A percentile compares a stretch with the other conserved stretches of the same genome.
phyloP scores from a whole-genome alignment of 37 sponge, comb jelly and placozoan species.

The Geodia barretti region DNA sequence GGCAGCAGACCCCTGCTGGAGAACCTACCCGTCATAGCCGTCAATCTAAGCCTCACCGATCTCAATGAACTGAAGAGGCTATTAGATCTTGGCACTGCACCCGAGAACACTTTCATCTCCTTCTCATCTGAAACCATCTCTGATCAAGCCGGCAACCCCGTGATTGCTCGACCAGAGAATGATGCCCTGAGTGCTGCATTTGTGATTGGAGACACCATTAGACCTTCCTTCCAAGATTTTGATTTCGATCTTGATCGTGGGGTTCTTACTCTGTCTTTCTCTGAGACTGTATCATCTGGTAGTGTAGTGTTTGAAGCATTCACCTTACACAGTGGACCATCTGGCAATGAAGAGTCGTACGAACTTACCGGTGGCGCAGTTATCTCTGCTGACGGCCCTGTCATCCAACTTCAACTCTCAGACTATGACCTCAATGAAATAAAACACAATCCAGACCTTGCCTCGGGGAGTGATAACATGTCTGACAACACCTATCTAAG shows the following conservation, averaged over 20 bases:
- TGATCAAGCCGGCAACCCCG: slow-evolving; percentile 57
- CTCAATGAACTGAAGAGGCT: slow-evolving; percentile 77
- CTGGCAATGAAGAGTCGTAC: slow-evolving; percentile 15
- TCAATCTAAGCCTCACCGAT: slow-evolving; percentile 48
- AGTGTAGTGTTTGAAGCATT: slow-evolving; percentile 58
- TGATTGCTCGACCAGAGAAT: slow-evolving; percentile 22
- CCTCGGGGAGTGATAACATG: slow-evolving; percentile 51
- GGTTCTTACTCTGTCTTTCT: slow-evolving; percentile 57
- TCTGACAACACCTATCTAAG: slow-evolving; percentile 61
- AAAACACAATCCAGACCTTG: slow-evolving; percentile 44
- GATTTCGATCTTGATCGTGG: slow-evolving; percentile 72
- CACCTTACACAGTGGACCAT: slow-evolving; percentile 34
- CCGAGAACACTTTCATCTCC: slow-evolving; percentile 72
- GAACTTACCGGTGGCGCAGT: slow-evolving; percentile 66
- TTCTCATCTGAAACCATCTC: slow-evolving; percentile 47
- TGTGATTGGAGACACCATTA: slow-evolving; percentile 45
- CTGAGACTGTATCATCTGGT: slow-evolving; percentile 66
- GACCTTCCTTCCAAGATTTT: slow-evolving; percentile 39
- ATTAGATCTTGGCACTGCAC: slow-evolving; percentile 48
- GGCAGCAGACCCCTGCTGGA: slow-evolving; percentile 14
- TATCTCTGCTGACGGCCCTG: slow-evolving; percentile 50
- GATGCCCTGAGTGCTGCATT: slow-evolving; percentile 31
- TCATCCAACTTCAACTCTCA: slow-evolving; percentile 51
- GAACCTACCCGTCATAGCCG: slow-evolving; percentile 50
- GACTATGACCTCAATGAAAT: slow-evolving; percentile 69